phyloP scores from a whole-genome alignment of 1,140 invertebrate species.

The Bicyclus anynana region DNA sequence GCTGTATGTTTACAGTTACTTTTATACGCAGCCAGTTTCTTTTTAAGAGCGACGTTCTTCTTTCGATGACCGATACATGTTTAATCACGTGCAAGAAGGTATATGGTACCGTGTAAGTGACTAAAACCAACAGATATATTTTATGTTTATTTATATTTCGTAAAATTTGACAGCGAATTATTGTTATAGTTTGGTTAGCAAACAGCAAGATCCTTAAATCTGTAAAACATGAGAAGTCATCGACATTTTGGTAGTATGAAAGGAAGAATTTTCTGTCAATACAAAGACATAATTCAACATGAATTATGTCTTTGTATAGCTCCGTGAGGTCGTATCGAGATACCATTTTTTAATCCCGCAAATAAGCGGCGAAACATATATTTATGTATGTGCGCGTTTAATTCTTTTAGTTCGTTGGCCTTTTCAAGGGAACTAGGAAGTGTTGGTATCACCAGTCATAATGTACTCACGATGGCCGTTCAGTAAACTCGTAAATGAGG shows the following conservation, averaged over 20 bases:
- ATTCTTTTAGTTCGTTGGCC: conserved; percentile 54
- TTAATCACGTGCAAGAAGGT: not conserved
- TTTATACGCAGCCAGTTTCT: not conserved
- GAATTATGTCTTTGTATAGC: not conserved
- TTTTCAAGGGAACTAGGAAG: conserved; percentile 56
- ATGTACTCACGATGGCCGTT: conserved; percentile 34
- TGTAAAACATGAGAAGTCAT: not conserved
- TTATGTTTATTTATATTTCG: not conserved
- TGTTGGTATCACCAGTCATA: conserved; percentile 30
- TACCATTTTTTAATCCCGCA: not conserved
- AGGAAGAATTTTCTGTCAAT: not conserved
- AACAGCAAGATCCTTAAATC: no score
- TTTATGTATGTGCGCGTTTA: conserved; percentile 33
- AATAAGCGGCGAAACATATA: not conserved
- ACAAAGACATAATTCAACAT: not conserved
- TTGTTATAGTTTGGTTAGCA: no score
- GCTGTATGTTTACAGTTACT: conserved; percentile 11
- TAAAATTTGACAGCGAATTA: not conserved
- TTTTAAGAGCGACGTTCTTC: not conserved
- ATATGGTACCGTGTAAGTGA: not conserved
- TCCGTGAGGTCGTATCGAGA: not conserved
- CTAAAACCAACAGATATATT: not conserved
- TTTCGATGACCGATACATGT: not conserved
- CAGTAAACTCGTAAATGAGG: conserved; percentile 6
- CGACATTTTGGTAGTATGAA: not conserved